Evolutionary conservation across 2,888 invertebrate species (phyloP).

Genomic region (Epistrophe eligans): DNA sequence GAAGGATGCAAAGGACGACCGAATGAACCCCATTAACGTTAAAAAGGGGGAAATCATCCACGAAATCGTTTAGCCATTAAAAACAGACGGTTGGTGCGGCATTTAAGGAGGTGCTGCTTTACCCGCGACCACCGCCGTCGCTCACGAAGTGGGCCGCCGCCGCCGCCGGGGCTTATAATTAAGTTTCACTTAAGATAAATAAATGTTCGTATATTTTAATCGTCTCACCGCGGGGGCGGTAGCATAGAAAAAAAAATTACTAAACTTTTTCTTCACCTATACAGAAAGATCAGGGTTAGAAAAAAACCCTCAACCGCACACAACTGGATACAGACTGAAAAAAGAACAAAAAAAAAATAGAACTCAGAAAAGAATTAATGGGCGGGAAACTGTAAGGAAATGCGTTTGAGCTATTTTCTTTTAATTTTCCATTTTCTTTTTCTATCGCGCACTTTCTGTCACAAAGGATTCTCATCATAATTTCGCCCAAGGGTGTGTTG

Average conservation of each 20-base stretch:
- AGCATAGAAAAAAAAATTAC: constrained; percentile 6
- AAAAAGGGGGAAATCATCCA: constrained; percentile 53
- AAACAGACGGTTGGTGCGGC: constrained; percentile 61
- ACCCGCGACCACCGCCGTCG: background rate
- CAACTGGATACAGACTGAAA: background rate
- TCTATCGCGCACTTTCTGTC: constrained; percentile 46
- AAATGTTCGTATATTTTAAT: constrained; percentile 59
- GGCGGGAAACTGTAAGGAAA: constrained; percentile 38
- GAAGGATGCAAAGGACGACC: constrained; percentile 58
- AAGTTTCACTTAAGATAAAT: constrained; percentile 74
- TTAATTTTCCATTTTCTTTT: constrained; percentile 53
- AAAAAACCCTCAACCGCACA: constrained; percentile 8
- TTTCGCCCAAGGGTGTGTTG: constrained; percentile 50
- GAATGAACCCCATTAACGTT: constrained; percentile 55
- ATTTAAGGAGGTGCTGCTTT: constrained; percentile 10
- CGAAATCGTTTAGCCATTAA: constrained; percentile 70
- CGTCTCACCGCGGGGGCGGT: constrained; percentile 26
- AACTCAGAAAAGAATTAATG: constrained; percentile 50
- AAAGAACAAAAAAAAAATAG: background rate
- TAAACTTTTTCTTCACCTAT: constrained; percentile 28
- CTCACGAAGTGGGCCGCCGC: background rate
- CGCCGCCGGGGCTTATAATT: constrained; percentile 52
- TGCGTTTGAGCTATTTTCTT: constrained; percentile 58
- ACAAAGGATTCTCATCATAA: constrained; percentile 53
- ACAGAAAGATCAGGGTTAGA: constrained; percentile 5